Base-by-base conservation (phyloP, 35 echinoderm and acorn worm genomes). In the Amphiura filiformis region DNA sequence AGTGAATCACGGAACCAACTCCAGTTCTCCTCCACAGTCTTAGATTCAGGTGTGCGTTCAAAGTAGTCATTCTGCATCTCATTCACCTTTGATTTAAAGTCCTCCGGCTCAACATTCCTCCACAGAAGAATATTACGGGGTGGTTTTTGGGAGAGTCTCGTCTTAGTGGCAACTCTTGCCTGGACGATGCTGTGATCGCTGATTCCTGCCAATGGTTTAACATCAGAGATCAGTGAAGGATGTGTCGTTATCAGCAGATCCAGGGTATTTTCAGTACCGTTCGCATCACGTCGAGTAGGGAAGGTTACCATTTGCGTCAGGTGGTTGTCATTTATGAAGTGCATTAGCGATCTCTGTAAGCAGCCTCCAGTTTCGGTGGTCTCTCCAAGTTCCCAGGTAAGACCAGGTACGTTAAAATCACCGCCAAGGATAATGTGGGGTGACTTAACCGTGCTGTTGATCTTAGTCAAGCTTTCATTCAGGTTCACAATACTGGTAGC, bases 311-410 rank as follows among this genome's bases (percentile, higher is more conserved):
- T 65, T 40, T 89, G 88, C 7, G 79, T 4, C 34, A 89, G 39
- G 64, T 89, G 80, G 80, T 89, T 82, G 34, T 89, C 88, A 52
- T 89, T 39, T 44, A 38, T 80, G n/a, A 83, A 23, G n/a, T 89
- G 18, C 32, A 82, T 56, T 35, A 83, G 49, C 1, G 35, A 39
- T 28, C 42, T 37, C 70, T 89, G 79, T 31, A 89, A 52, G 36
- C 38, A 75, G 32, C 87, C 39, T 65, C 39, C 33, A 31, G 56
- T 12, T 34, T 31, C 0, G 17, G 64, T 39, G 36, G 65, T 76
- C 13, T 75, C 36, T 0, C 83, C 47, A 0, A 31, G 34, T 18
- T 26, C 77, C 88, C 88, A 89, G 0, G 23, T 18, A 9, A 89
- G 17, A 31, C 57, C 88, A 37, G 88, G 88, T 17, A 89, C 38